Conservation (phyloP, 53 echinoderm and acorn worm species). For the Antedon mediterranea region DNA sequence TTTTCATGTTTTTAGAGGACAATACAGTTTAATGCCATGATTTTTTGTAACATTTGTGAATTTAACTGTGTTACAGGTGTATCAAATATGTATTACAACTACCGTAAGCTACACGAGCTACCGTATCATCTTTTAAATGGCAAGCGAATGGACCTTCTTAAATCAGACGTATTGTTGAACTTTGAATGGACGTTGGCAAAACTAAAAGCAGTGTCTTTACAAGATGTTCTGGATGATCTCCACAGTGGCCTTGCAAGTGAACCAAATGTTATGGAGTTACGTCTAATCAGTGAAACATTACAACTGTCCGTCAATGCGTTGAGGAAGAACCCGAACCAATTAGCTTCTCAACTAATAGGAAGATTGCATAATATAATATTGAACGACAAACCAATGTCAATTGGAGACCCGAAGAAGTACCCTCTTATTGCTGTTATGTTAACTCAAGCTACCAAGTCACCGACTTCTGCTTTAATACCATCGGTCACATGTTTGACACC, state of each 20-base stretch:
- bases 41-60: no score
- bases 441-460: constrained; percentile 27
- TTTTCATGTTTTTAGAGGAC: no score
- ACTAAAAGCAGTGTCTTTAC: constrained; percentile 46
- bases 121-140: constrained; percentile 58
- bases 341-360: constrained; percentile 70
- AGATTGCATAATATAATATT: constrained; percentile 48
- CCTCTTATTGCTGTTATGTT: constrained; percentile 39
- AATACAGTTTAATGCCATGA: no score
- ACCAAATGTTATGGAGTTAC: constrained; percentile 59
- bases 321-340: constrained; percentile 46
- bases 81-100: constrained; percentile 24
- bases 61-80: constrained; percentile 37
- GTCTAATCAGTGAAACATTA: constrained; percentile 53
- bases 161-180: constrained; percentile 51
- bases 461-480: constrained; percentile 55
- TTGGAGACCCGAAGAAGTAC: constrained; percentile 69
- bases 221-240: constrained; percentile 46
- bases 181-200: constrained; percentile 81
- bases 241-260: constrained; percentile 64
- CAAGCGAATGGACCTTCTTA: constrained; percentile 51
- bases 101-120: constrained; percentile 58
- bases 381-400: constrained; percentile 58
- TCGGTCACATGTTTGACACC: constrained; percentile 68
- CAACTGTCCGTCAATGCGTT: constrained; percentile 48